These are phyloP conservation scores for Lineus longissimus DNA, from an alignment of 1,140 invertebrate species.

Conservation along the genomic window DNA sequence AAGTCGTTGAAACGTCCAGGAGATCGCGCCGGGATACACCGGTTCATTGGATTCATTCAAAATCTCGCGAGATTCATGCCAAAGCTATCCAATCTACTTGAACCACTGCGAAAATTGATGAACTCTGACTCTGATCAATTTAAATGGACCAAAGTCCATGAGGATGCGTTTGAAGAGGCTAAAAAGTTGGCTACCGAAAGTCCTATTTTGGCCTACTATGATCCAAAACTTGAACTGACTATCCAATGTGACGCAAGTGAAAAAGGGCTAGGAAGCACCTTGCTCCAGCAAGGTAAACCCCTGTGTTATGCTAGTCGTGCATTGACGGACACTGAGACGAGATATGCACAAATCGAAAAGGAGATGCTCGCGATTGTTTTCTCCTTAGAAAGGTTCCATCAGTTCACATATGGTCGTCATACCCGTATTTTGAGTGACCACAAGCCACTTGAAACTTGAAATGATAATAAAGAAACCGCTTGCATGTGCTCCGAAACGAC, in stretches of 20 bases:
- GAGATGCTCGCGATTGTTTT: slow-evolving; percentile 56
- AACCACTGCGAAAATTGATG: slow-evolving; percentile 26
- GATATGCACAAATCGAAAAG: slow-evolving; percentile 56
- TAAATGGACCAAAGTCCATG: background rate
- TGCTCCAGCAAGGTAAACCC: slow-evolving; percentile 26
- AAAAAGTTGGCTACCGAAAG: background rate
- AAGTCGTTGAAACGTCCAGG: slow-evolving; percentile 44
- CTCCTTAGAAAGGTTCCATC: slow-evolving; percentile 54
- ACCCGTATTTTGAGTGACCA: too few relatives aligned
- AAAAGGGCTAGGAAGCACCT: slow-evolving; percentile 38
- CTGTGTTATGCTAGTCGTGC: too few relatives aligned
- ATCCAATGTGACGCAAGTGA: slow-evolving; percentile 37
- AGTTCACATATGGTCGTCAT: slow-evolving; percentile 49
- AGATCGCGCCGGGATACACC: slow-evolving; percentile 26
- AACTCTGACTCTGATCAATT: slow-evolving; percentile 5
- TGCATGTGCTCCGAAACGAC: too few relatives aligned
- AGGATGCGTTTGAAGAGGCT: background rate
- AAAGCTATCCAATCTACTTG: slow-evolving; percentile 19
- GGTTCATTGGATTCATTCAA: slow-evolving; percentile 26
- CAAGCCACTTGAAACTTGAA: too few relatives aligned
- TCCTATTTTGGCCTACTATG: slow-evolving; percentile 29
- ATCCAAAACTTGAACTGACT: slow-evolving; percentile 29
- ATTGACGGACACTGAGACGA: too few relatives aligned
- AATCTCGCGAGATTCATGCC: slow-evolving; percentile 28
- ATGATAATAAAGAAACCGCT: too few relatives aligned